Conservation (phyloP, 2,888 invertebrate genomes). For the Drosophila leonis region DNA sequence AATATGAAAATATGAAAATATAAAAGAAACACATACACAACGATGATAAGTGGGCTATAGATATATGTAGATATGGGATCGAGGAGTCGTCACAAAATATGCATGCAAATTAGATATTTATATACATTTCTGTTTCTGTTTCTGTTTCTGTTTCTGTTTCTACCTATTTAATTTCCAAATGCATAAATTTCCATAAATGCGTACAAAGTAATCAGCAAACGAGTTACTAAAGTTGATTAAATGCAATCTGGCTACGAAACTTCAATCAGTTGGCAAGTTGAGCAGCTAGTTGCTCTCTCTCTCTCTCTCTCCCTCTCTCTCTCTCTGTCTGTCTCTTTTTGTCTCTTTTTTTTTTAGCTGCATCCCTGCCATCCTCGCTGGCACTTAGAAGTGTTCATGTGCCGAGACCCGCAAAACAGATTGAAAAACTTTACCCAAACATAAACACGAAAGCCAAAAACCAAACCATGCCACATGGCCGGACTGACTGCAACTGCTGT, state of each 20-base stretch:
- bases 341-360: not conserved
- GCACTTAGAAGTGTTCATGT: constrained; percentile 11
- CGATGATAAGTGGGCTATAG: constrained; percentile 17
- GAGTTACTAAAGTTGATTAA: constrained; percentile 63
- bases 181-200: constrained; percentile 63
- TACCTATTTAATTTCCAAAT: constrained; percentile 38
- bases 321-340: not conserved
- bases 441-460: constrained; percentile 44
- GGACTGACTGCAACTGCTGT: constrained; percentile 14
- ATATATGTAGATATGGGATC: constrained; percentile 27
- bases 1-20: not conserved
- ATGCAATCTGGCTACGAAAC: constrained; percentile 49
- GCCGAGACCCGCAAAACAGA: constrained; percentile 43
- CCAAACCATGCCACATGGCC: constrained; percentile 26
- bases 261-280: constrained; percentile 37
- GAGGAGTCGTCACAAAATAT: constrained; percentile 3
- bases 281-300: not conserved
- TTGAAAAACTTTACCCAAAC: constrained; percentile 63
- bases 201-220: constrained; percentile 47
- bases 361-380: not conserved
- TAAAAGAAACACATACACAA: not conserved
- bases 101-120: constrained; percentile 47
- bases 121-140: constrained; percentile 8
- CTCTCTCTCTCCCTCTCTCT: too few species aligned
- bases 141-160: constrained; percentile 2